phyloP scores from a whole-genome alignment of 2,113 vertebrate genomes.

The Rhineura floridana region DNA sequence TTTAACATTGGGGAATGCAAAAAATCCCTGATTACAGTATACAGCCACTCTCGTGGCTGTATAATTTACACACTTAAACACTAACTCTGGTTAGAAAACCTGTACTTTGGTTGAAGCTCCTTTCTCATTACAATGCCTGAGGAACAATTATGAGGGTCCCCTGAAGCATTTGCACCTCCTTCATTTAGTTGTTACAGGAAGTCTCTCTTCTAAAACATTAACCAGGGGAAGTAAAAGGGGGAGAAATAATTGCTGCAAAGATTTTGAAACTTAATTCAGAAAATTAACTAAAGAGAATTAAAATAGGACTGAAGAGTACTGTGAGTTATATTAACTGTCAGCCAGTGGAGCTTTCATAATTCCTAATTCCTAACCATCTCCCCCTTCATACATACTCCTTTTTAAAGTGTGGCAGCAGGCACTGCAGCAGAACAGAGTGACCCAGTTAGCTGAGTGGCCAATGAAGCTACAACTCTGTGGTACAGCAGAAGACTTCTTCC shows the following conservation, averaged over 20 bases:
- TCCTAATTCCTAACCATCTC: not conserved
- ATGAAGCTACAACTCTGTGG: not conserved
- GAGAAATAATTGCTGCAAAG: not conserved
- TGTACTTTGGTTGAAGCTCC: not conserved
- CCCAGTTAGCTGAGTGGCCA: not conserved
- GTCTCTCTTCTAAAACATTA: constrained; percentile 9
- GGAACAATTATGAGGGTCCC: not conserved
- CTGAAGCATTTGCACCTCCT: not conserved
- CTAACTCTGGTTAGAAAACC: not conserved
- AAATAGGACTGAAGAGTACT: not conserved
- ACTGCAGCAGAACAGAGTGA: not conserved
- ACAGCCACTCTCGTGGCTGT: too few species aligned
- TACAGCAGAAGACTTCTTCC: not conserved
- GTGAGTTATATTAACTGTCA: not conserved
- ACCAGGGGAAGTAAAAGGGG: constrained; percentile 1
- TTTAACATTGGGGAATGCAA: too few species aligned
- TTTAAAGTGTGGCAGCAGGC: not conserved
- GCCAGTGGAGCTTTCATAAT: not conserved
- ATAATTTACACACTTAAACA: not conserved
- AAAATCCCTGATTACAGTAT: too few species aligned
- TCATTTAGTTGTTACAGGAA: not conserved
- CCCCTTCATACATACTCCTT: too few species aligned
- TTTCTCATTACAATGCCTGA: not conserved
- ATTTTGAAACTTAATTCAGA: not conserved
- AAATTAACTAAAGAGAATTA: not conserved